These are phyloP conservation scores for Prionailurus bengalensis DNA, from an alignment of 2,113 vertebrate genomes.

Conservation along the genomic window DNA sequence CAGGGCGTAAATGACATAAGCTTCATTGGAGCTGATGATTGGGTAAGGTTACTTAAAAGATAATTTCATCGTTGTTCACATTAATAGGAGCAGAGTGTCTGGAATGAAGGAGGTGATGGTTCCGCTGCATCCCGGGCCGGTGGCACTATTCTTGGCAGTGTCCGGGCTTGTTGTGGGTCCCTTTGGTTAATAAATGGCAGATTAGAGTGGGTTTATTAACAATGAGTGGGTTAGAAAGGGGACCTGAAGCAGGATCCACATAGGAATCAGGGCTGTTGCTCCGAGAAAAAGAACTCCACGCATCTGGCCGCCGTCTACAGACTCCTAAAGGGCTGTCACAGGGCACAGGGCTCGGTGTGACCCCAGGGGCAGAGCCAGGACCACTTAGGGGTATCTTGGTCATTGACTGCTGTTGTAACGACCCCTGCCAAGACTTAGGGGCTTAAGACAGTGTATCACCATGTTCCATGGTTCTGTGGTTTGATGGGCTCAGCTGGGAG, in stretches of 20 bases:
- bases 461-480: neutral
- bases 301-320: neutral
- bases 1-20: rapidly evolving
- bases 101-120: neutral
- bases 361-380: neutral
- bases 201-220: neutral
- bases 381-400: rapidly evolving
- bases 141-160: rapidly evolving
- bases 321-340: neutral
- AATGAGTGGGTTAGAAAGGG: rapidly evolving
- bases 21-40: neutral
- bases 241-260: neutral
- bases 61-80: neutral
- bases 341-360: rapidly evolving
- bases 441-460: neutral
- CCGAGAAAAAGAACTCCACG: neutral
- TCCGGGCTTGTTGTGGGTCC: too few species aligned
- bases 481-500: rapidly evolving
- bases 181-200: neutral
- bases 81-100: neutral
- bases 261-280: rapidly evolving
- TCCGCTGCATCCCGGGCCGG: neutral
- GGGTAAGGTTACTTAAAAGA: neutral
- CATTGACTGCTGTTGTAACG: rapidly evolving
- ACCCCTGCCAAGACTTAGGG: neutral